phyloP scores from a whole-genome alignment of 2,797 vertebrate genomes.

The Trichosurus vulpecula region DNA sequence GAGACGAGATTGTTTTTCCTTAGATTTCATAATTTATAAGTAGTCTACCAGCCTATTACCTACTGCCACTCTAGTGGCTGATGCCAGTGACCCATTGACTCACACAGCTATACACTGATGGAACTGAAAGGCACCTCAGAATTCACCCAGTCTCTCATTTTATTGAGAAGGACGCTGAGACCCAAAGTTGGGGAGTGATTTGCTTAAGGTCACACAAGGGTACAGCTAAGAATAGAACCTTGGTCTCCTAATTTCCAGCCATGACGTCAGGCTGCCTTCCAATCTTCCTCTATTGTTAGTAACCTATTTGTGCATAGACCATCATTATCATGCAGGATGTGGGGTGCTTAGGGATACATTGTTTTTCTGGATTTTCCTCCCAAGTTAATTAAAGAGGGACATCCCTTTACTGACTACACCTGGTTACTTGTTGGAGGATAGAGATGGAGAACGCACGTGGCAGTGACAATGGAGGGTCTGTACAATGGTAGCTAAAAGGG shows the following conservation, averaged over 20 bases:
- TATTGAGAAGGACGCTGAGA: not conserved
- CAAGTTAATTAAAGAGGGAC: not conserved
- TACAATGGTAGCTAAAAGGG: not conserved
- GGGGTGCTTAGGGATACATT: not conserved
- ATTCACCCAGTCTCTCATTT: not conserved
- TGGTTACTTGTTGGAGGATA: not conserved
- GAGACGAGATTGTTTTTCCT: not conserved
- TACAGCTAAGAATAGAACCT: not conserved
- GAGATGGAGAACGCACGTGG: conserved; percentile 50
- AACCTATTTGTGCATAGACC: not conserved
- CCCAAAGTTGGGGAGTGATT: not conserved
- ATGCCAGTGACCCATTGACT: not conserved
- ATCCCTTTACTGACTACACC: not conserved
- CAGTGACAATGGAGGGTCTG: not conserved
- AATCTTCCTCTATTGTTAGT: not conserved
- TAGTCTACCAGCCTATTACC: not conserved
- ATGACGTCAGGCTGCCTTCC: not conserved
- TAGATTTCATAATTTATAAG: not conserved
- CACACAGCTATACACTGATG: not conserved
- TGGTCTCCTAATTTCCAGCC: not conserved
- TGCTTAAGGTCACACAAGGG: not conserved
- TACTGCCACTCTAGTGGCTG: not conserved
- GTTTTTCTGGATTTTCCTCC: not conserved
- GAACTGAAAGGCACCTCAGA: not conserved
- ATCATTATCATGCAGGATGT: not conserved